Evolutionary conservation across 2,797 vertebrate genomes (phyloP), one percentile per base, ranked within the genome.

Genomic region (Periophthalmus magnuspinnatus): DNA sequence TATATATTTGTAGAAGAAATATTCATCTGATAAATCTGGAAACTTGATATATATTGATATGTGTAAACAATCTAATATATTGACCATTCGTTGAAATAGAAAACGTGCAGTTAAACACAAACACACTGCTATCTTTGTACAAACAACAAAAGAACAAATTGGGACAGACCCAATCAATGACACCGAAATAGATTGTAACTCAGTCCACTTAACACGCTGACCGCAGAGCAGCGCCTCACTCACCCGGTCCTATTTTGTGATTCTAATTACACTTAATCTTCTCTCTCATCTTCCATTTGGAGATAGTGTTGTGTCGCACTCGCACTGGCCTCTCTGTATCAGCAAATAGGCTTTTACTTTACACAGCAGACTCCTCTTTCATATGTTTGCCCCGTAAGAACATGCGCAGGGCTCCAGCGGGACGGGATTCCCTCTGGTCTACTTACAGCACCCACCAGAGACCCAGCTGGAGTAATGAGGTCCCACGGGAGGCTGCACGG

Each of bases 261-360:
- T 74, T 90, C 76, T 82, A 88, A 89, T 89, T 78, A 77, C 70
- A 85, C 82, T 81, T 87, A 79, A 91, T 92, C 88, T 86, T 75
- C 71, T 78, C 81, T 84, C 81, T 92, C 87, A 91, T 92, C 84
- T 83, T 84, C 77, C 63, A 74, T 85, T 90, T 82, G 77, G 71
- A 76, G 74, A 86, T 41, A 75, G 81, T 36, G 68, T 65, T 72
- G 75, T 67, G 82, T 80, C 86, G 70, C 74, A 89, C 86, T 78
- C 74, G 17, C 17, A 24, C 45, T 8, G 72, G 73, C 69, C 78
- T 73, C 84, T 64, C 48, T 65, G 76, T 76, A 77, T 75, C 63
- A 67, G 81, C 89, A 90, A 90, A 93, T 84, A 90, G 76, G 54
- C 77, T 84, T 83, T 91, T 81, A 75, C 78, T 74, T 90, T 93